Percentiles rank a stretch among this genome's conserved stretches.
Evolutionary conservation across 1,140 invertebrate species (phyloP).

Genomic region (Leptopilina clavipes): DNA sequence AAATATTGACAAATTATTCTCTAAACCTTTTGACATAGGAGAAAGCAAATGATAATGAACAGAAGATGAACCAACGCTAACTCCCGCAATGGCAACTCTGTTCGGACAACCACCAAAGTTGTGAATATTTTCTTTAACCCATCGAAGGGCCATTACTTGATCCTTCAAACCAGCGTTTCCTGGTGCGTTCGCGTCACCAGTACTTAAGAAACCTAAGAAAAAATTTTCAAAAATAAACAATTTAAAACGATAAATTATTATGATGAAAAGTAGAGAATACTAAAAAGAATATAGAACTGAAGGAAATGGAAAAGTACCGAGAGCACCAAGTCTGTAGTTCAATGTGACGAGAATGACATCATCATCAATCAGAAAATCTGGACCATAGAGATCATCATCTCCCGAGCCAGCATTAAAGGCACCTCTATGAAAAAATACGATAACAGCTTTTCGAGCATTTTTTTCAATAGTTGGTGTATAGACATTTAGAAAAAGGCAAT

Average conservation of each 20-base stretch:
- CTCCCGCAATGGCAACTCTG: slow-evolving; percentile 86
- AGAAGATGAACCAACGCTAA: slow-evolving; percentile 79
- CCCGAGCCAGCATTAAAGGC: slow-evolving; percentile 77
- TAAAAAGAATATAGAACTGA: neutral
- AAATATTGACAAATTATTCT: neutral
- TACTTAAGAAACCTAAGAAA: slow-evolving; percentile 69
- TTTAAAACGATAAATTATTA: too few relatives aligned
- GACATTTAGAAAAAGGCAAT: slow-evolving; percentile 83
- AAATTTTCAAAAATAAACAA: neutral
- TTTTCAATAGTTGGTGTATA: slow-evolving; percentile 76
- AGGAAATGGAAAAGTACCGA: slow-evolving; percentile 71
- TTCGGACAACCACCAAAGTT: slow-evolving; percentile 84
- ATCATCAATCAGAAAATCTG: slow-evolving; percentile 80
- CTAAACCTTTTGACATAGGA: slow-evolving; percentile 77
- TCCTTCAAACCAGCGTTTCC: slow-evolving; percentile 79
- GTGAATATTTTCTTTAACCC: slow-evolving; percentile 77
- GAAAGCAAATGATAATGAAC: slow-evolving; percentile 75
- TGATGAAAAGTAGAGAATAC: too few relatives aligned
- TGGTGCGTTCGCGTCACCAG: slow-evolving; percentile 76
- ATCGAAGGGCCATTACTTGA: slow-evolving; percentile 76
- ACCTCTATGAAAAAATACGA: slow-evolving; percentile 81
- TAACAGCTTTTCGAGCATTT: slow-evolving; percentile 74
- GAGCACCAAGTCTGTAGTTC: slow-evolving; percentile 80
- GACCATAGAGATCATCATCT: slow-evolving; percentile 73
- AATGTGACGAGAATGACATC: slow-evolving; percentile 81